These are phyloP conservation scores for Peromyscus leucopus DNA, from an alignment of 2,113 vertebrate genomes.

Conservation along the genomic window DNA sequence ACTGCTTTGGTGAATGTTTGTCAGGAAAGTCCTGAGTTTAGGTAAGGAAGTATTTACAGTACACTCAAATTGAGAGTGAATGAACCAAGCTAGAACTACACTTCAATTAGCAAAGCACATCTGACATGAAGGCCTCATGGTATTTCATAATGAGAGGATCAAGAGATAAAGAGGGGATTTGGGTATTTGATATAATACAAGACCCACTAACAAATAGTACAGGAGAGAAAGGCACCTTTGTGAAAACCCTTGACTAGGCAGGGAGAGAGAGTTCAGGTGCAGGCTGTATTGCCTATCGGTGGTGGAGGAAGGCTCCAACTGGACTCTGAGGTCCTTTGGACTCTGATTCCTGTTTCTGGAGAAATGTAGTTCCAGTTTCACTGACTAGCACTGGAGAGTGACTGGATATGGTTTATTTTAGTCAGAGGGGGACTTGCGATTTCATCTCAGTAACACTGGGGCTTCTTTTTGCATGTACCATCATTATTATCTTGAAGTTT, in stretches of 20 bases:
- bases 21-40: conserved; percentile 51
- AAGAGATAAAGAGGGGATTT: not conserved
- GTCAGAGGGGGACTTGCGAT: not conserved
- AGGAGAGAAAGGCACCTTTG: not conserved
- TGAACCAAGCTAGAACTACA: not conserved
- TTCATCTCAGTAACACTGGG: conserved; percentile 39
- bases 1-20: conserved; percentile 60
- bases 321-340: not conserved
- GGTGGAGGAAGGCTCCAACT: not conserved
- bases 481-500: conserved; percentile 74
- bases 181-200: not conserved
- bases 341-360: conserved; percentile 10
- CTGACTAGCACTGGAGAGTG: not conserved
- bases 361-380: not conserved
- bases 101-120: not conserved
- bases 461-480: conserved; percentile 58
- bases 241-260: not conserved
- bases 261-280: not conserved
- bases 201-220: not conserved
- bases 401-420: conserved; percentile 8
- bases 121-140: not conserved
- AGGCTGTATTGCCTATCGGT: not conserved
- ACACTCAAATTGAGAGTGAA: not conserved
- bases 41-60: conserved; percentile 43
- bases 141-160: not conserved